phyloP scores from a whole-genome alignment of 92 coral and sea anemone species.

The Umimayanthus chanpuru region DNA sequence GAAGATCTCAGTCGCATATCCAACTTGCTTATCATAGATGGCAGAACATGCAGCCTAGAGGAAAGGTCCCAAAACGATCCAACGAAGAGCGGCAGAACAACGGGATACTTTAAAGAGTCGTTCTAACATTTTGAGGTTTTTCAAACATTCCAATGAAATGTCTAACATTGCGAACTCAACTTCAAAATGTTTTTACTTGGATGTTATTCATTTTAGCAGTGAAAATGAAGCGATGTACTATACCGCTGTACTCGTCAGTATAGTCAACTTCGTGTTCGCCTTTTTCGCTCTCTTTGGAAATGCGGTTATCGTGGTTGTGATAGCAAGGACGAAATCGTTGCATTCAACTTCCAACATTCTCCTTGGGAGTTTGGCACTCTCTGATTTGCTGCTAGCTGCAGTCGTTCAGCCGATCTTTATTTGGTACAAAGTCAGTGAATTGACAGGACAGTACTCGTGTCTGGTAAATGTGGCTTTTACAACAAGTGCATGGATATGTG shows the following conservation, averaged over 20 bases:
- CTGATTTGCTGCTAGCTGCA: slow-evolving; percentile 56
- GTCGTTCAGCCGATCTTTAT: slow-evolving; percentile 62
- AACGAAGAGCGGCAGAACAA: neutral
- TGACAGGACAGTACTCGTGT: slow-evolving; percentile 56
- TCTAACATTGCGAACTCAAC: slow-evolving; percentile 21
- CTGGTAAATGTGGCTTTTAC: slow-evolving; percentile 54
- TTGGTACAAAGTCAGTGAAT: slow-evolving; percentile 61
- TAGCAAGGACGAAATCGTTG: slow-evolving; percentile 52
- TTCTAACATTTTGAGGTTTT: neutral
- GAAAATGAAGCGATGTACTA: slow-evolving; percentile 42
- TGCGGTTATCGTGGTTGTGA: slow-evolving; percentile 44
- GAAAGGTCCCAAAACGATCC: neutral
- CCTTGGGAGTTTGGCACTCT: slow-evolving; percentile 62
- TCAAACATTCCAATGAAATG: slow-evolving; percentile 40
- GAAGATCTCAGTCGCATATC: slow-evolving; percentile 28
- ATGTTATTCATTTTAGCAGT: slow-evolving; percentile 42
- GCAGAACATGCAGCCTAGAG: neutral
- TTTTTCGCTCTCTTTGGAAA: slow-evolving; percentile 59
- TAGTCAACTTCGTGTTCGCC: slow-evolving; percentile 50
- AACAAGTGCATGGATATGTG: slow-evolving; percentile 66
- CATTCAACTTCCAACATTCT: slow-evolving; percentile 64
- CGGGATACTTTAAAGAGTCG: neutral
- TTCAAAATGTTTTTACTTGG: slow-evolving; percentile 50
- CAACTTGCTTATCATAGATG: neutral
- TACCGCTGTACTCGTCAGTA: slow-evolving; percentile 50